Percentiles rank a stretch among this genome's conserved stretches.
phyloP scores from a whole-genome alignment of 2,113 vertebrate species.

The Scalopus aquaticus region DNA sequence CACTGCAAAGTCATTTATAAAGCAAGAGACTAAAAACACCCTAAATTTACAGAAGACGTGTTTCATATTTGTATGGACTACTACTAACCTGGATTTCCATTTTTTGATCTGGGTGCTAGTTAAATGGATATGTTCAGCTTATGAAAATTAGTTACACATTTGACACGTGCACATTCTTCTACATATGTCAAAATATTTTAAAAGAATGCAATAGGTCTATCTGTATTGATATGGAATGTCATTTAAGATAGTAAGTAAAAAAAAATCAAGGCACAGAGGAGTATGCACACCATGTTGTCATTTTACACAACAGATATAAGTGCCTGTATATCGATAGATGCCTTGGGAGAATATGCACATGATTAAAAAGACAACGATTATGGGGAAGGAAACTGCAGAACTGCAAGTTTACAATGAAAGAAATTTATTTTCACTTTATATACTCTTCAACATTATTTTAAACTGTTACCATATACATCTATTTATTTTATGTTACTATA shows the following conservation, averaged over 20 bases:
- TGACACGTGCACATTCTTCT: background rate
- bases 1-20: background rate
- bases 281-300: background rate
- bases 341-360: background rate
- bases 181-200: background rate
- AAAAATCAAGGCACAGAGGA: background rate
- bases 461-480: background rate
- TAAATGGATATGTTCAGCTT: background rate
- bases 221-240: background rate
- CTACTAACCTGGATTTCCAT: background rate
- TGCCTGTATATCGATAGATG: background rate
- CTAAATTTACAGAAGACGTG: background rate
- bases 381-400: background rate
- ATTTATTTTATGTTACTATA: background rate
- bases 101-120: background rate
- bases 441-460: background rate
- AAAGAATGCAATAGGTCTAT: background rate
- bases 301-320: constrained; percentile 7
- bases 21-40: background rate
- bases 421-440: background rate
- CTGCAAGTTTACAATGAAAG: background rate
- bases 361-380: background rate
- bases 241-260: constrained; percentile 21
- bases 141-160: background rate
- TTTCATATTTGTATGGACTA: background rate